Evolutionary conservation across 2,113 vertebrate genomes (phyloP).

Genomic region (Sterrhoptilus dennistouni): DNA sequence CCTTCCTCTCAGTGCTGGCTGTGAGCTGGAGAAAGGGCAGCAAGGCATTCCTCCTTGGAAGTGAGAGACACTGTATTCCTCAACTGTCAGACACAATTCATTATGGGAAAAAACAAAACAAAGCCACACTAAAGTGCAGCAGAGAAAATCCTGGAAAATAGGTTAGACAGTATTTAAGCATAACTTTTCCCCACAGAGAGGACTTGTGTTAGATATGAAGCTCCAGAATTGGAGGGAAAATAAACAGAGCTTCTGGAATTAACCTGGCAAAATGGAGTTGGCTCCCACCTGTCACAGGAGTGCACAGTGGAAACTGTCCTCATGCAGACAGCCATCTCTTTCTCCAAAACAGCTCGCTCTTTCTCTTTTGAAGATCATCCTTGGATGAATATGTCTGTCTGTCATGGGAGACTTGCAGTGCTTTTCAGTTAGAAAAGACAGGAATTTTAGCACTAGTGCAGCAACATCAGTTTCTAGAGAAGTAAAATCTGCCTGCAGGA

Average conservation of each 20-base stretch:
- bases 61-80: not conserved
- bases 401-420: accelerated
- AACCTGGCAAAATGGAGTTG: not conserved
- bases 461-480: not conserved
- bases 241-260: slow-evolving; percentile 10
- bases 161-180: not conserved
- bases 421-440: not conserved
- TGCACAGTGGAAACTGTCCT: not conserved
- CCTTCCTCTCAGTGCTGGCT: not conserved
- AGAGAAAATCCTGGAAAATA: not conserved
- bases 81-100: not conserved
- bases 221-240: not conserved
- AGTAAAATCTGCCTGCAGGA: not conserved
- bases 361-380: not conserved
- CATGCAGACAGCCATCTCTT: accelerated
- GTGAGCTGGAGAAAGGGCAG: not conserved
- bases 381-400: not conserved
- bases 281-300: not conserved
- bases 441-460: not conserved
- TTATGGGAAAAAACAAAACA: not conserved
- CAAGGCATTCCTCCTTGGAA: not conserved
- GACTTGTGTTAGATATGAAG: not conserved
- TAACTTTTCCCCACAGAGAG: not conserved
- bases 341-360: not conserved
- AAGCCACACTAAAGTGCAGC: not conserved